Evolutionary conservation across 1,140 invertebrate genomes (phyloP).

Genomic region (Drosophila ogumai): DNA sequence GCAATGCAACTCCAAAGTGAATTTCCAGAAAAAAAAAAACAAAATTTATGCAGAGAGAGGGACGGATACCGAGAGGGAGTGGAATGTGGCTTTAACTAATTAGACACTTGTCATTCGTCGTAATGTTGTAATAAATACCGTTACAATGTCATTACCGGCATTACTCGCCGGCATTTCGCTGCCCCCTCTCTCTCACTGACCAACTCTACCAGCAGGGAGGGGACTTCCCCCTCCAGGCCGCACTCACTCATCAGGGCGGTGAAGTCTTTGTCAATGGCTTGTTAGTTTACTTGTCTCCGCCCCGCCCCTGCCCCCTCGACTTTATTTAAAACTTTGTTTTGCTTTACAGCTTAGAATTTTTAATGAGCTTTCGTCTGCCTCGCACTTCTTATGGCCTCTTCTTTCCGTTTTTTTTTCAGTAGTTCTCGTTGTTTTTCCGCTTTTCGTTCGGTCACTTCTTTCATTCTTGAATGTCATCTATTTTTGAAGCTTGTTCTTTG

Average conservation of each 20-base stretch:
- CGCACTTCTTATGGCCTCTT: slow-evolving; percentile 23
- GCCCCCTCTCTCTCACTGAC: neutral
- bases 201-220: neutral
- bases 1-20: slow-evolving; percentile 15
- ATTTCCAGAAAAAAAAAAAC: slow-evolving; percentile 14
- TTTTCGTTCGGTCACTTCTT: slow-evolving; percentile 55
- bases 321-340: slow-evolving; percentile 82
- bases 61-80: neutral
- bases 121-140: slow-evolving; percentile 83
- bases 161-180: slow-evolving; percentile 67
- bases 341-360: slow-evolving; percentile 80
- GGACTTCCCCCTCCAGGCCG: slow-evolving; percentile 17
- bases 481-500: slow-evolving; percentile 53
- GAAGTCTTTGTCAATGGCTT: slow-evolving; percentile 72
- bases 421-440: slow-evolving; percentile 43
- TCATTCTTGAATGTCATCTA: slow-evolving; percentile 76
- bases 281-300: slow-evolving; percentile 70
- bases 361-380: slow-evolving; percentile 79
- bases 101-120: slow-evolving; percentile 78
- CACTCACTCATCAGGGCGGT: slow-evolving; percentile 35
- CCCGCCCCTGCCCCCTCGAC: slow-evolving; percentile 32
- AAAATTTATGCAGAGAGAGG: slow-evolving; percentile 37
- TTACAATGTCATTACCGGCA: slow-evolving; percentile 82
- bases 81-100: slow-evolving; percentile 72
- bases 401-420: slow-evolving; percentile 15